Conservation (phyloP, 2,888 invertebrate species). For the Cheiracanthium punctorium region DNA sequence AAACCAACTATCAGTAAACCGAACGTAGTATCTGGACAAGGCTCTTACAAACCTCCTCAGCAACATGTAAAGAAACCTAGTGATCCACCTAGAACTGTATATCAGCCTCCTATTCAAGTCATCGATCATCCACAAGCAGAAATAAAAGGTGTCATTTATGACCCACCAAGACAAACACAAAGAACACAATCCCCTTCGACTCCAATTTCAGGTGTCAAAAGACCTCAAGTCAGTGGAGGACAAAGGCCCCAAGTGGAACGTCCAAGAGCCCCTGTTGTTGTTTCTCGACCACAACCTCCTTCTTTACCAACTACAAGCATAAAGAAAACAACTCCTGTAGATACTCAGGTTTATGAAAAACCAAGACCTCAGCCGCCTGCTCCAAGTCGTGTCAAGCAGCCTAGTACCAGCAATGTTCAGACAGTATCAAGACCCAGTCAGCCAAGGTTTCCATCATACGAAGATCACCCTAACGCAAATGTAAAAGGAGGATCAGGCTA, state of each 20-base stretch:
- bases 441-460: conserved; percentile 36
- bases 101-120: conserved; percentile 61
- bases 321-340: conserved; percentile 23
- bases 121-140: conserved; percentile 49
- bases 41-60: conserved; percentile 46
- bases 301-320: conserved; percentile 29
- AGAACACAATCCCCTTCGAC: conserved; percentile 44
- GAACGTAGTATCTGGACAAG: conserved; percentile 29
- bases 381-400: conserved; percentile 41
- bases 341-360: conserved; percentile 30
- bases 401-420: conserved; percentile 40
- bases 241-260: conserved; percentile 36
- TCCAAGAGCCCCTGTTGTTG: conserved; percentile 54
- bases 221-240: conserved; percentile 22
- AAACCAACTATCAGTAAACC: conserved; percentile 29
- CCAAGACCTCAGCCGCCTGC: conserved; percentile 34
- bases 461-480: conserved; percentile 64
- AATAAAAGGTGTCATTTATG: conserved; percentile 51
- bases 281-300: conserved; percentile 49
- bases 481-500: conserved; percentile 55
- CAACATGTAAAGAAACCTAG: conserved; percentile 54
- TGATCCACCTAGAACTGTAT: conserved; percentile 43
- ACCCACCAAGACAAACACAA: conserved; percentile 35
- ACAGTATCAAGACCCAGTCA: conserved; percentile 33
- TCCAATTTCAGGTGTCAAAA: conserved; percentile 36